phyloP scores from a whole-genome alignment of 1,140 invertebrate genomes.

The Drosophila bocki region DNA sequence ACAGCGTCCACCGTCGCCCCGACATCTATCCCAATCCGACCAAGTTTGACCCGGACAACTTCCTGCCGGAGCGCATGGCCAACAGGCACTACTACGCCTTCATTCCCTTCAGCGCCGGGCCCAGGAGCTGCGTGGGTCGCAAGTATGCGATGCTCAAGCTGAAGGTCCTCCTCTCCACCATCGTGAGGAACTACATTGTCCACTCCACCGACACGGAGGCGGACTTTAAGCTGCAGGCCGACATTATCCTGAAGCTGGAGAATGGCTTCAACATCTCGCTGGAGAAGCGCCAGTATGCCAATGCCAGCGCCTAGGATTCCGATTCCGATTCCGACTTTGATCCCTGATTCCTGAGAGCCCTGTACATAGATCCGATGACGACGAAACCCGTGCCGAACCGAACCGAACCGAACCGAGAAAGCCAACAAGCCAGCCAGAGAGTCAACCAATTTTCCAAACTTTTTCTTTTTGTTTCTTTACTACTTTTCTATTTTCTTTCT shows the following conservation, averaged over 20 bases:
- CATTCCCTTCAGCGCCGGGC: slow-evolving; percentile 95
- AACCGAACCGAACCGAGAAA: slow-evolving; percentile 20
- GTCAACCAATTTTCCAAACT: slow-evolving; percentile 44
- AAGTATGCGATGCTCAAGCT: slow-evolving; percentile 94
- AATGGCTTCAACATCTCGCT: slow-evolving; percentile 85
- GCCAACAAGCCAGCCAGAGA: slow-evolving; percentile 61
- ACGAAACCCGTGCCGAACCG: background rate
- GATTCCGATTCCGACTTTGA: background rate
- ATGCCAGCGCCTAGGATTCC: slow-evolving; percentile 42
- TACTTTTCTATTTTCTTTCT: slow-evolving; percentile 22
- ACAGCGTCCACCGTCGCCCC: slow-evolving; percentile 91
- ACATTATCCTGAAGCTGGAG: slow-evolving; percentile 92
- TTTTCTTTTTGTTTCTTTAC: slow-evolving; percentile 8
- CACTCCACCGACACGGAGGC: slow-evolving; percentile 88
- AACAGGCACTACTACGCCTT: slow-evolving; percentile 94
- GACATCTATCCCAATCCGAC: slow-evolving; percentile 94
- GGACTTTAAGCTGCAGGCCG: slow-evolving; percentile 91
- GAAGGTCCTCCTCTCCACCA: slow-evolving; percentile 93
- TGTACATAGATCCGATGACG: slow-evolving; percentile 28
- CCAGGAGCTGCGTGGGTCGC: slow-evolving; percentile 92
- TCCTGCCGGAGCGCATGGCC: slow-evolving; percentile 92
- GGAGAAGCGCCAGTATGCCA: slow-evolving; percentile 68
- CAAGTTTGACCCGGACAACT: slow-evolving; percentile 96
- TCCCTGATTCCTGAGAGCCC: background rate
- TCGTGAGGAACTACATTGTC: slow-evolving; percentile 92